Percentiles rank a stretch among this genome's conserved stretches.
These are phyloP conservation scores for Holothuria scabra DNA, from an alignment of 53 echinoderm and acorn worm species.

Conservation along the genomic window DNA sequence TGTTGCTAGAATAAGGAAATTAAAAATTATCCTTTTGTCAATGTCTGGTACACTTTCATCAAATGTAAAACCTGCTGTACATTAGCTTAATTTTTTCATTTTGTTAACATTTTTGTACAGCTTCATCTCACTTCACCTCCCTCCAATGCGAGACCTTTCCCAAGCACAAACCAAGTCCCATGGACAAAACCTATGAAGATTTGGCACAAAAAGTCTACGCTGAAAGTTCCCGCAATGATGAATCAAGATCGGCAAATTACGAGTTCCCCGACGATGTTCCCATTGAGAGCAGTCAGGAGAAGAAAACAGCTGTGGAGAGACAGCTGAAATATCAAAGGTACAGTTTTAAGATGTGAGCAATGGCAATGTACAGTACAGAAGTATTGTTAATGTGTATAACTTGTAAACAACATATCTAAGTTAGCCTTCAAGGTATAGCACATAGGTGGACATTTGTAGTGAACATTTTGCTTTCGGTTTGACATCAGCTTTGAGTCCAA, in stretches of 20 bases:
- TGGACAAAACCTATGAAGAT: slow-evolving; percentile 92
- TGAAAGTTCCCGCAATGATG: slow-evolving; percentile 66
- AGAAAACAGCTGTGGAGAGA: slow-evolving; percentile 77
- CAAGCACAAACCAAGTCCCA: slow-evolving; percentile 84
- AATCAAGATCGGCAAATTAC: slow-evolving; percentile 88
- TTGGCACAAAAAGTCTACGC: slow-evolving; percentile 81
- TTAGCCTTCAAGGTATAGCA: too few species aligned
- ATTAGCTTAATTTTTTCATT: not conserved
- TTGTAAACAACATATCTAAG: too few species aligned
- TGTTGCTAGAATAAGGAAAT: too few species aligned
- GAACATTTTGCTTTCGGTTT: too few species aligned
- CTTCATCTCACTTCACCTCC: slow-evolving; percentile 77
- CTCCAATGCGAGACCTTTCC: slow-evolving; percentile 77
- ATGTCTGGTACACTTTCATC: too few species aligned
- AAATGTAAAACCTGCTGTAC: too few species aligned
- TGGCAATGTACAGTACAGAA: too few species aligned
- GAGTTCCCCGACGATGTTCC: slow-evolving; percentile 91
- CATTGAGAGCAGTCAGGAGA: slow-evolving; percentile 87
- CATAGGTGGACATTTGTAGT: too few species aligned
- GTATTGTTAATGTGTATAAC: too few species aligned
- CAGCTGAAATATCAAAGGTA: slow-evolving; percentile 91
- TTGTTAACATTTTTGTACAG: not conserved
- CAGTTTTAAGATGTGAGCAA: not conserved
- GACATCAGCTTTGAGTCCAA: too few species aligned
- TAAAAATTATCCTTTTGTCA: too few species aligned